Percentiles rank a stretch among this genome's conserved stretches.
phyloP scores from a whole-genome alignment of 2,797 vertebrate species.

The Anniella stebbinsi region DNA sequence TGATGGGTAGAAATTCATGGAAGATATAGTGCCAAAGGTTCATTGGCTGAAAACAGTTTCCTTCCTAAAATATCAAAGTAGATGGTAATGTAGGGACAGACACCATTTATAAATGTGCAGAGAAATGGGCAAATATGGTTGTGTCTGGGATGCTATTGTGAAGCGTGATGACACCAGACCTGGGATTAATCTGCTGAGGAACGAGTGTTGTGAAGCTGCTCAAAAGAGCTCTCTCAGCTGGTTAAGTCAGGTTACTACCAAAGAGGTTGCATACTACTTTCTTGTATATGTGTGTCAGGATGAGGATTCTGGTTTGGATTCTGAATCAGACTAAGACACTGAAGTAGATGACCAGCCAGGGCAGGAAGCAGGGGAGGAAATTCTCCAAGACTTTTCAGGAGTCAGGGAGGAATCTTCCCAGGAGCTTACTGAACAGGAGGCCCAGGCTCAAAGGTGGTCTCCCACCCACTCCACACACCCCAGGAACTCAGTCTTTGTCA shows the following conservation, averaged over 20 bases:
- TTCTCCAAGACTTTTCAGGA: no score
- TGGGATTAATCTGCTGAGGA: conserved; percentile 92
- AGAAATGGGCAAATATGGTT: conserved; percentile 99
- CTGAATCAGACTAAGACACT: no score
- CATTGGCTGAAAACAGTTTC: conserved; percentile 97
- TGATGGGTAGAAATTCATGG: conserved; percentile 98
- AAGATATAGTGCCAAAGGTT: conserved; percentile 99
- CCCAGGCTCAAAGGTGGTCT: no score
- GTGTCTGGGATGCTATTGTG: conserved; percentile 96
- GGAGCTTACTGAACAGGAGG: no score
- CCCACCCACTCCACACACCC: no score
- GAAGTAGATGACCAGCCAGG: no score
- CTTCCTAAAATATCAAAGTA: conserved; percentile 96
- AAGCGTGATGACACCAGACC: conserved; percentile 93
- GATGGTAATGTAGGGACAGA: conserved; percentile 96
- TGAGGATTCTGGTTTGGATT: no score
- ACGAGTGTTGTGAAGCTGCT: conserved; percentile 92
- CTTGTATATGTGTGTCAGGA: neutral
- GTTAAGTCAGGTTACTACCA: conserved; percentile 75
- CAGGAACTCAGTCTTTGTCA: no score
- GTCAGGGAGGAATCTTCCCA: no score
- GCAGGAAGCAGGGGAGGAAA: no score
- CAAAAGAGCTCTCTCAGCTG: conserved; percentile 96
- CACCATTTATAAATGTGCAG: conserved; percentile 94
- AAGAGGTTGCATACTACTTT: neutral